Percentiles rank a stretch among this genome's conserved stretches.
Conservation (phyloP, 2,113 vertebrate genomes). For the Alaudala cheleensis region DNA sequence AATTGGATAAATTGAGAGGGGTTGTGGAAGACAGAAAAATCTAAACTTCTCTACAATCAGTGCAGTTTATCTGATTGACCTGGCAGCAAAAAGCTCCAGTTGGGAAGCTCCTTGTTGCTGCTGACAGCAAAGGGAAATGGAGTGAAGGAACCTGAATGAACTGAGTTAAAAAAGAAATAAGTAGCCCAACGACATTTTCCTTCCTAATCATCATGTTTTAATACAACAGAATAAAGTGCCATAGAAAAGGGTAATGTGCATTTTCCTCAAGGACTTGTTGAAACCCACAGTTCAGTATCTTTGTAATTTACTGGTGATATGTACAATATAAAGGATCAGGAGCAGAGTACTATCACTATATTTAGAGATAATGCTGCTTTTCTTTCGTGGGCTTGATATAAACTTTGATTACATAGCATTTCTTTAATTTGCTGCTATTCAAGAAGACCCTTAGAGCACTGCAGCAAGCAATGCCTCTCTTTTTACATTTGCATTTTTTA, state of each 20-base stretch:
- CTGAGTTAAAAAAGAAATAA: not conserved
- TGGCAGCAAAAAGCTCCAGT: not conserved
- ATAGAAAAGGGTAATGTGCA: slow-evolving; percentile 14
- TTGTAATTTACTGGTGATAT: slow-evolving; percentile 39
- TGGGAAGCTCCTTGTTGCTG: not conserved
- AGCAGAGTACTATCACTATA: slow-evolving; percentile 50
- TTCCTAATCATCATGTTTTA: slow-evolving; percentile 69
- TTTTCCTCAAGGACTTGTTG: slow-evolving; percentile 42
- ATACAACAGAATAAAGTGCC: slow-evolving; percentile 57
- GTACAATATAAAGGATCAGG: slow-evolving; percentile 41
- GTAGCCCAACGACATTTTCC: slow-evolving; percentile 33
- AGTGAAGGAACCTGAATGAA: slow-evolving; percentile 21
- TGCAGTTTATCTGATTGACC: not conserved
- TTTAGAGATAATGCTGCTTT: slow-evolving; percentile 74
- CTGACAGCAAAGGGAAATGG: not conserved
- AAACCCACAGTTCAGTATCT: slow-evolving; percentile 9
- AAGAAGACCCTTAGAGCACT: slow-evolving; percentile 75
- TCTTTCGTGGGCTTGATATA: slow-evolving; percentile 76
- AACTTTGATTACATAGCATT: slow-evolving; percentile 81
- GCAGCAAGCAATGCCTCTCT: slow-evolving; percentile 60
- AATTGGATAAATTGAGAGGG: not conserved
- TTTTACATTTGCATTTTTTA: slow-evolving; percentile 78
- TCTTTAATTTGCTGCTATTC: slow-evolving; percentile 80
- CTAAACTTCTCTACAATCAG: not conserved
- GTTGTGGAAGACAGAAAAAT: not conserved